Evolutionary conservation across 2,113 vertebrate genomes (phyloP).

Genomic region (Craseonycteris thonglongyai): DNA sequence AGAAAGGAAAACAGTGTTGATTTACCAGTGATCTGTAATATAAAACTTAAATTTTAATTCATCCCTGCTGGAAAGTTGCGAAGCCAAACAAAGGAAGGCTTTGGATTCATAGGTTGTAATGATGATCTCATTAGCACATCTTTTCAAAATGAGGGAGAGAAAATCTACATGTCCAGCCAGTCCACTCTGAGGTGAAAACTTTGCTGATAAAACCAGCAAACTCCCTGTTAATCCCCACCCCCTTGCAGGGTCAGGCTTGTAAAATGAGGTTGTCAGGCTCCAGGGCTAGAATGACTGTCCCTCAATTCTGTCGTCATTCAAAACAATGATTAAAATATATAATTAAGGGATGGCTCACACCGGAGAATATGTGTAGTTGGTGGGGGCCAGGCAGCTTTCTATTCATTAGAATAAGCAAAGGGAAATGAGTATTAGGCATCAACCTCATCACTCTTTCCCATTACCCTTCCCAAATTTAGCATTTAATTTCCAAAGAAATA

Average conservation of each 20-base stretch:
- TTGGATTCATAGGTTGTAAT: no score
- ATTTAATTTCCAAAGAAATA: not conserved
- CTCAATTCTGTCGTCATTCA: not conserved
- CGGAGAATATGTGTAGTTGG: not conserved
- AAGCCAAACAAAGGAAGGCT: not conserved
- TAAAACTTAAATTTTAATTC: not conserved
- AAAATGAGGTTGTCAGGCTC: not conserved
- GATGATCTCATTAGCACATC: not conserved
- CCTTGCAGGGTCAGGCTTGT: not conserved
- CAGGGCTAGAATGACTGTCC: not conserved
- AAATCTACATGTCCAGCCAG: fast-evolving
- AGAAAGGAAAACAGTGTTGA: not conserved
- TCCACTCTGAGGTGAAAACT: not conserved
- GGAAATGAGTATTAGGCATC: not conserved
- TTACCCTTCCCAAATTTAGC: not conserved
- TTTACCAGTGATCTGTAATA: not conserved
- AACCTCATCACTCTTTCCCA: not conserved
- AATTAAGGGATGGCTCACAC: not conserved
- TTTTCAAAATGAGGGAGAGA: not conserved
- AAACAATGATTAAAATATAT: not conserved
- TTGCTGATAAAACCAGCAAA: not conserved
- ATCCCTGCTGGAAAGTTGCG: not conserved
- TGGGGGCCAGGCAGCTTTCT: not conserved
- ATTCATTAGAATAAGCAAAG: not conserved
- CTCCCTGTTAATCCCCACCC: fast-evolving